A percentile compares a stretch with the other conserved stretches of the same genome.
These are phyloP conservation scores for Hyperoplus immaculatus DNA, from an alignment of 2,797 vertebrate genomes.

Conservation along the genomic window DNA sequence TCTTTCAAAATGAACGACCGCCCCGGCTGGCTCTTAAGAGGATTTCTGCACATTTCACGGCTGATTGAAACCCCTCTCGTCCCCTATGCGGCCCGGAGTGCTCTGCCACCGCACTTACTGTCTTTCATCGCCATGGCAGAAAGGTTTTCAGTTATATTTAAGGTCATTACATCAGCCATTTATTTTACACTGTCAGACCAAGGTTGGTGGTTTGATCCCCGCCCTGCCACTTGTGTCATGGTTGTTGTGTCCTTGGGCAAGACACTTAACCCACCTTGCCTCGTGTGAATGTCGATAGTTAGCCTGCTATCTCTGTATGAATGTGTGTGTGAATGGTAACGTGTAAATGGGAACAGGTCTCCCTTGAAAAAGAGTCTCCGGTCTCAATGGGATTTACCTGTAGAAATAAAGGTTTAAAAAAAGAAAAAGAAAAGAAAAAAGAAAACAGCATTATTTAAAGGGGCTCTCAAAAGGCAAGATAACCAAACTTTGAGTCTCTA, in stretches of 20 bases:
- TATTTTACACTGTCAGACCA: background rate
- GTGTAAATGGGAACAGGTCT: too few relatives aligned
- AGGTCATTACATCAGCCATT: background rate
- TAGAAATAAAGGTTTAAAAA: too few relatives aligned
- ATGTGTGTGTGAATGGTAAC: too few relatives aligned
- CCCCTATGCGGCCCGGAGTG: background rate
- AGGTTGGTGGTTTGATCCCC: too few relatives aligned
- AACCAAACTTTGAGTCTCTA: too few relatives aligned
- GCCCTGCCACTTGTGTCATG: too few relatives aligned
- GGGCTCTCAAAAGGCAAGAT: background rate
- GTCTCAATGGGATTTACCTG: too few relatives aligned
- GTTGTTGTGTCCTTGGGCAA: too few relatives aligned
- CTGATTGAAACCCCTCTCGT: slow-evolving; percentile 19
- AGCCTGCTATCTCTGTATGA: too few relatives aligned
- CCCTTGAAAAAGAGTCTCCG: too few relatives aligned
- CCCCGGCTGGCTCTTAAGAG: slow-evolving; percentile 6
- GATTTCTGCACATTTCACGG: slow-evolving; percentile 25
- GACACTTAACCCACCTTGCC: too few relatives aligned
- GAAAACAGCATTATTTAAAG: background rate
- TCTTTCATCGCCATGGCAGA: slow-evolving; percentile 22
- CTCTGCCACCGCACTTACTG: slow-evolving; percentile 16
- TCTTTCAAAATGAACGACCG: slow-evolving; percentile 15
- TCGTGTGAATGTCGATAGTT: too few relatives aligned
- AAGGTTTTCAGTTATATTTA: background rate
- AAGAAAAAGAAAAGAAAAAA: background rate